phyloP scores from a whole-genome alignment of 2,113 vertebrate genomes.

The Arvicanthis niloticus region DNA sequence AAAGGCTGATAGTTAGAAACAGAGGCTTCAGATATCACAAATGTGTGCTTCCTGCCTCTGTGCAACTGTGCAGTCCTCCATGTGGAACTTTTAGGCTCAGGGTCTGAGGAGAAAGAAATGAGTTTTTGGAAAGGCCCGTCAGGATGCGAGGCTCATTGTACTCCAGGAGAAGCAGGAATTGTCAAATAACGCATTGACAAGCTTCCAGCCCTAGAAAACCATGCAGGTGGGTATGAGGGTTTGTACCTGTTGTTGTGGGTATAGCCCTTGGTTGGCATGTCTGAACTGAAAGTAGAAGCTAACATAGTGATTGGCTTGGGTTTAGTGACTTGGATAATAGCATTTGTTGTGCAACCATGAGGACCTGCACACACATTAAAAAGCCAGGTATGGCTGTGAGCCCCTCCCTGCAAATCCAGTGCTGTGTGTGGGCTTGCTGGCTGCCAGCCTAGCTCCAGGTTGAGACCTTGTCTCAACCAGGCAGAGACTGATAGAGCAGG shows the following conservation, averaged over 20 bases:
- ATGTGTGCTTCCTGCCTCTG: not conserved
- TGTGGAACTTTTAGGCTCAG: not conserved
- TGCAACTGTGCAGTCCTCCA: not conserved
- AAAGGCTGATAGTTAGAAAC: not conserved
- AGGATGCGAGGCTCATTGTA: not conserved
- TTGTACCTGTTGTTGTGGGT: no score
- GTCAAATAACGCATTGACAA: not conserved
- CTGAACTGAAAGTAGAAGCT: not conserved
- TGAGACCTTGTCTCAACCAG: not conserved
- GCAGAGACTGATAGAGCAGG: not conserved
- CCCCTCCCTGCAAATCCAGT: not conserved
- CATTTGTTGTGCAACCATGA: not conserved
- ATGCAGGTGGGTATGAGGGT: rapidly evolving
- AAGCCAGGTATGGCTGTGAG: not conserved
- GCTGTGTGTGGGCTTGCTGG: not conserved
- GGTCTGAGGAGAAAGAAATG: not conserved
- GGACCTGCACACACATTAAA: no score
- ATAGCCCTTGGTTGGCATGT: no score
- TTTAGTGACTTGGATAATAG: not conserved
- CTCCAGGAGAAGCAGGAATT: not conserved
- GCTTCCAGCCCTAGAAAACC: not conserved
- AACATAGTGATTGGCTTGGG: not conserved
- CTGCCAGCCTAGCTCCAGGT: not conserved
- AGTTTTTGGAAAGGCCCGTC: not conserved
- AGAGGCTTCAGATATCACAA: not conserved